A percentile compares a stretch with the other conserved stretches of the same genome.
phyloP scores from a whole-genome alignment of 2,888 invertebrate genomes.

The Philonicus albiceps region DNA sequence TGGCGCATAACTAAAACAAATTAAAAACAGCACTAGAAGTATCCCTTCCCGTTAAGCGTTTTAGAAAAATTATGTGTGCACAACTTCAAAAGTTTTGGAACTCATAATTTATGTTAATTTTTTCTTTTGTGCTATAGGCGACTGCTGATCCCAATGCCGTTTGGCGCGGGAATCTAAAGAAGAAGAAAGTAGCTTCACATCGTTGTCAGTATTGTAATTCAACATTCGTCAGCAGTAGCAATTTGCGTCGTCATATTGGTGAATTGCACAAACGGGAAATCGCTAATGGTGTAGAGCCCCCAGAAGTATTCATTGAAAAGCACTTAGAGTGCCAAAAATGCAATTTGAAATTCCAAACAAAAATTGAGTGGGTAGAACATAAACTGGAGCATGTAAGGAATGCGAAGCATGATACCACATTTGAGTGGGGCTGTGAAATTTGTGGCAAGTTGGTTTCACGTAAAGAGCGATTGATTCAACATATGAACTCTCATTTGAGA shows the following conservation, averaged over 20 bases:
- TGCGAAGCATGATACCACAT: conserved; percentile 60
- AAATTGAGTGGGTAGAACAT: conserved; percentile 62
- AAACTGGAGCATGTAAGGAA: conserved; percentile 60
- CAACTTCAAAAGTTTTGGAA: not conserved
- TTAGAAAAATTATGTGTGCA: too few species aligned
- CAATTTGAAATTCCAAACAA: conserved; percentile 57
- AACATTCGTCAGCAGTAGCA: conserved; percentile 62
- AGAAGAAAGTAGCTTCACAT: conserved; percentile 15
- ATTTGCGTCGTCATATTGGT: conserved; percentile 61
- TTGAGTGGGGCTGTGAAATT: conserved; percentile 63
- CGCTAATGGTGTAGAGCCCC: conserved; percentile 57
- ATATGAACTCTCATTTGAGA: conserved; percentile 59
- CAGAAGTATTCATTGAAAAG: conserved; percentile 58
- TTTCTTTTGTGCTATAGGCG: not conserved
- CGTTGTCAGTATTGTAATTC: conserved; percentile 62
- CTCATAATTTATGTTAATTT: not conserved
- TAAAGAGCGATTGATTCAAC: conserved; percentile 62
- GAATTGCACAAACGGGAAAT: conserved; percentile 62
- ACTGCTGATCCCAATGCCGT: conserved; percentile 52
- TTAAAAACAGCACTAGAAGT: too few species aligned
- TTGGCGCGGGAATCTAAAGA: conserved; percentile 35
- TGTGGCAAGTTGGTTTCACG: conserved; percentile 62
- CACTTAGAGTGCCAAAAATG: conserved; percentile 59
- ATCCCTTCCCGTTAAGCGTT: too few species aligned
- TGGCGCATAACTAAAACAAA: too few species aligned